phyloP scores from a whole-genome alignment of 2,888 invertebrate species.

The Metallyticus violacea region DNA sequence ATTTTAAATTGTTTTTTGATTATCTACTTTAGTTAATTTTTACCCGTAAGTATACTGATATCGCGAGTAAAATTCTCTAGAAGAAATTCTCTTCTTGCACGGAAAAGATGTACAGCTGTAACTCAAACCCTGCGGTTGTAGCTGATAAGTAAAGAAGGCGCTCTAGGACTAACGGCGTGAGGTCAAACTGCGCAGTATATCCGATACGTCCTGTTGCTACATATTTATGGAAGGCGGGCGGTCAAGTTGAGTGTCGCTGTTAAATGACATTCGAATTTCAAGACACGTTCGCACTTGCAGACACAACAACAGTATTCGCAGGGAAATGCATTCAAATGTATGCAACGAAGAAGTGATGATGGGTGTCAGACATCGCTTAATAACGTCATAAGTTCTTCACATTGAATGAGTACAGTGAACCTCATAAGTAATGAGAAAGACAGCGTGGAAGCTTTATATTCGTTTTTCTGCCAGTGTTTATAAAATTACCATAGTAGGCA shows the following conservation, averaged over 20 bases:
- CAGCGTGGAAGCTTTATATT: too few species aligned
- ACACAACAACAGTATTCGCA: neutral
- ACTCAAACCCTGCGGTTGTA: too few species aligned
- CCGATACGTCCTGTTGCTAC: neutral
- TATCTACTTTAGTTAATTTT: too few species aligned
- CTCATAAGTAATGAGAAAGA: neutral
- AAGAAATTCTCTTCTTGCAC: too few species aligned
- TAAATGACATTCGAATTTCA: neutral
- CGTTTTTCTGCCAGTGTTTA: too few species aligned
- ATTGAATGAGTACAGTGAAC: neutral
- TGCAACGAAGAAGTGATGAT: neutral
- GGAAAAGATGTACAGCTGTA: too few species aligned
- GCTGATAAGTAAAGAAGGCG: too few species aligned
- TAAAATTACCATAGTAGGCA: too few species aligned
- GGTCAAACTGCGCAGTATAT: neutral
- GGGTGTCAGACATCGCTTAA: neutral
- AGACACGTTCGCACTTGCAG: neutral
- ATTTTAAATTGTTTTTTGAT: too few species aligned
- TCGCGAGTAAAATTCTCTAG: too few species aligned
- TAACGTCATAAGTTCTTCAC: neutral
- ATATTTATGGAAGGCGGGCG: neutral
- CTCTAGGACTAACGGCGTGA: too few species aligned
- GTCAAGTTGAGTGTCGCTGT: neutral
- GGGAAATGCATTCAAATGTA: constrained; percentile 12
- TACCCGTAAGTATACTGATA: too few species aligned